phyloP scores from a whole-genome alignment of 2,797 vertebrate genomes.

The Oreochromis grahami region DNA sequence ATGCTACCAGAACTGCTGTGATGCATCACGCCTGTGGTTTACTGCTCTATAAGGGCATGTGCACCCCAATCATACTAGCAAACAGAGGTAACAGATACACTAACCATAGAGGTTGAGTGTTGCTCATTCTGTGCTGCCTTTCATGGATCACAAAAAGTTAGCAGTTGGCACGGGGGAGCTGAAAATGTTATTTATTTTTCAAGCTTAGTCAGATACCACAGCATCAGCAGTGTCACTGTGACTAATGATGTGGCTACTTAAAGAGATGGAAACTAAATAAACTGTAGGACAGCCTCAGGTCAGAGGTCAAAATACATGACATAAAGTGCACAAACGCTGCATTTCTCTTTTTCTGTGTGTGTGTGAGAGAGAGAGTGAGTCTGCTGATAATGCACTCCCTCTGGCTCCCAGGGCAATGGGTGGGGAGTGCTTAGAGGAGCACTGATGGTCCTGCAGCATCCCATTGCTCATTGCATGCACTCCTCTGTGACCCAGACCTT shows the following conservation, averaged over 20 bases:
- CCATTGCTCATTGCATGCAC: slow-evolving; percentile 34
- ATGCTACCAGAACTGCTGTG: background rate
- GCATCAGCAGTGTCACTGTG: background rate
- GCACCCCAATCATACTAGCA: background rate
- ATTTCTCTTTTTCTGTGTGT: background rate
- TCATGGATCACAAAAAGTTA: background rate
- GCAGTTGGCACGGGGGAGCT: background rate
- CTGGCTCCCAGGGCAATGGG: background rate
- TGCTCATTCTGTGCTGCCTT: background rate
- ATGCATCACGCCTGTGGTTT: background rate
- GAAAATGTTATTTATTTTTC: background rate
- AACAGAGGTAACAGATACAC: background rate
- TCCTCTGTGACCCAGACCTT: slow-evolving; percentile 8
- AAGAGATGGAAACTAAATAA: background rate
- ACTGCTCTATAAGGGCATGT: background rate
- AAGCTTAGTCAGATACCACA: background rate
- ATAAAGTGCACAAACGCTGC: background rate
- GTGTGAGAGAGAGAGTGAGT: background rate
- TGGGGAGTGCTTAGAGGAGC: background rate
- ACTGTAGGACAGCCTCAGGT: background rate
- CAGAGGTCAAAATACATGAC: slow-evolving; percentile 7
- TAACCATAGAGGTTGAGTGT: background rate
- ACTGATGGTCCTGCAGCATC: slow-evolving; percentile 18
- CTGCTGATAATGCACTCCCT: slow-evolving; percentile 24
- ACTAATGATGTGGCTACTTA: background rate